phyloP scores from a whole-genome alignment of 2,888 invertebrate species.

The Napeogenes sylphis region DNA sequence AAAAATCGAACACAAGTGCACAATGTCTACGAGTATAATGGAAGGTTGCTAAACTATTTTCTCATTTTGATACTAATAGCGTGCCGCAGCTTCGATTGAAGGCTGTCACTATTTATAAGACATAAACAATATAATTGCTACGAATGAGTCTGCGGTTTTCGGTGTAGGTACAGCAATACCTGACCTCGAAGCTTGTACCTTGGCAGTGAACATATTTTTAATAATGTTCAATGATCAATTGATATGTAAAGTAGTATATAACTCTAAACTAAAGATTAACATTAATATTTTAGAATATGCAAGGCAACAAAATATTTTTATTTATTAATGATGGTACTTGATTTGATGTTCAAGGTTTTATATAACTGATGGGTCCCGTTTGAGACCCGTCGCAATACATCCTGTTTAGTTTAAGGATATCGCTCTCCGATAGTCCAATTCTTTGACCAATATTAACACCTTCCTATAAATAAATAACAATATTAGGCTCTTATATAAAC shows the following conservation, averaged over 20 bases:
- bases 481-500: not conserved
- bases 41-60: slow-evolving; percentile 23
- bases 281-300: no score
- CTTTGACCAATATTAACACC: slow-evolving; percentile 60
- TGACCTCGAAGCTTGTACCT: no score
- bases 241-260: no score
- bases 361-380: slow-evolving; percentile 28
- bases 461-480: slow-evolving; percentile 45
- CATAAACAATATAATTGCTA: no score
- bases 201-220: no score
- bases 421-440: slow-evolving; percentile 59
- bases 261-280: no score
- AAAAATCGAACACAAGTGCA: slow-evolving; percentile 21
- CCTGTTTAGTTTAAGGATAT: slow-evolving; percentile 59
- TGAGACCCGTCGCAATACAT: slow-evolving; percentile 59
- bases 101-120: not conserved
- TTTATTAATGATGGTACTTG: no score
- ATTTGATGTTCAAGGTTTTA: not conserved
- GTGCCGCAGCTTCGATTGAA: not conserved
- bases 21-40: slow-evolving; percentile 24
- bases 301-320: no score
- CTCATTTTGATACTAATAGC: not conserved
- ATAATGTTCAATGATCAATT: no score
- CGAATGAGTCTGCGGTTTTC: no score
- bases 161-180: no score